Conservation (phyloP, 2,888 invertebrate genomes). For the Anoncus sp. region DNA sequence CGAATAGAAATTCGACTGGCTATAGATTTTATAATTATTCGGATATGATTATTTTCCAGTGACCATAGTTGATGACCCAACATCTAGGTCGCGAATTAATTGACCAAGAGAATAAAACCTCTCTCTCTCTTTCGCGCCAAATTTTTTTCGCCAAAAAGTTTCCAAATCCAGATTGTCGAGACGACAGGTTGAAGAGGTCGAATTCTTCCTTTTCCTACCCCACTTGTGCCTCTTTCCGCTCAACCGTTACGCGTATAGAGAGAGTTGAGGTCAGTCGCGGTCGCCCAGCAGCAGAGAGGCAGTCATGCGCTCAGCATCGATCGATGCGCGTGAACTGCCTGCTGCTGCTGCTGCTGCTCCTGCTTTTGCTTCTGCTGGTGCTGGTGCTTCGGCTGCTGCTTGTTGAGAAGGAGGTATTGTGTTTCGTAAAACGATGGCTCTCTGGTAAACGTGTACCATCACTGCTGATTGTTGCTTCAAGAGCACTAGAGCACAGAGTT, state of each 20-base stretch:
- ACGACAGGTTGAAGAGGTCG: conserved; percentile 36
- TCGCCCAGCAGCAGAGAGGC: conserved; percentile 47
- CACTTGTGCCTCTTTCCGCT: conserved; percentile 9
- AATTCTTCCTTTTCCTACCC: conserved; percentile 6
- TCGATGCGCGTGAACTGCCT: conserved; percentile 76
- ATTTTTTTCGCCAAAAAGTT: conserved; percentile 24
- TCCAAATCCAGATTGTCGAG: conserved; percentile 44
- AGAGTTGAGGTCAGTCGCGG: conserved; percentile 39
- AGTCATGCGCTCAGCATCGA: conserved; percentile 69
- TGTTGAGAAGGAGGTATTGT: conserved; percentile 54
- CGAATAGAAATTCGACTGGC: no score
- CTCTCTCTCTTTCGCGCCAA: no score
- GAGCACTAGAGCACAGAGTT: conserved; percentile 21
- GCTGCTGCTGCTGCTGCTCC: no score
- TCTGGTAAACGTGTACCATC: conserved; percentile 42
- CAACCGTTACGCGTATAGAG: conserved; percentile 36
- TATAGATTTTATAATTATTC: no score
- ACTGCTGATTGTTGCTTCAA: conserved; percentile 49
- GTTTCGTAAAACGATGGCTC: conserved; percentile 53
- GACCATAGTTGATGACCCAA: no score
- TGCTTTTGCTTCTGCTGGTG: no score
- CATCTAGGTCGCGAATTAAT: conserved; percentile 8
- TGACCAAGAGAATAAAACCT: conserved; percentile 10
- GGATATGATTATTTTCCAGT: no score
- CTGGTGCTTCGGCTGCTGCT: conserved; percentile 61